Percentiles rank a stretch among this genome's conserved stretches.
These are phyloP conservation scores for Charaxes varanes DNA, from an alignment of 1,140 invertebrate species.

Conservation along the genomic window DNA sequence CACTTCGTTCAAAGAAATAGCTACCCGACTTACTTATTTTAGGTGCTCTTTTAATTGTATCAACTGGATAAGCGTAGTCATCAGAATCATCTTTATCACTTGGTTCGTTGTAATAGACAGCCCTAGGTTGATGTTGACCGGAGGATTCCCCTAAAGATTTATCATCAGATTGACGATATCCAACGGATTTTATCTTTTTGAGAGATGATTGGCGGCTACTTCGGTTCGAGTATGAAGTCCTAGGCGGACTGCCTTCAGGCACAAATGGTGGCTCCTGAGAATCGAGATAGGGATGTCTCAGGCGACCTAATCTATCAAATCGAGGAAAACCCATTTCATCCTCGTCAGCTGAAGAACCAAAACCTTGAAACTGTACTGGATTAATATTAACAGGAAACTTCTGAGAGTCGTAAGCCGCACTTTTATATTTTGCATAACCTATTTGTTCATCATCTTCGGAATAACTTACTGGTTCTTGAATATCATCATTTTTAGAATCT, in stretches of 20 bases:
- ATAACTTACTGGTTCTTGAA: slow-evolving; percentile 71
- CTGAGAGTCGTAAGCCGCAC: slow-evolving; percentile 47
- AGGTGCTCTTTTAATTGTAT: slow-evolving; percentile 71
- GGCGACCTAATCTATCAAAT: slow-evolving; percentile 74
- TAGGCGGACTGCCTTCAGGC: slow-evolving; percentile 54
- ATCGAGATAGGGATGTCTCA: slow-evolving; percentile 70
- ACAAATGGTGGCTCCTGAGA: slow-evolving; percentile 64
- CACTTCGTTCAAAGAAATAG: slow-evolving; percentile 59
- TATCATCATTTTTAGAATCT: slow-evolving; percentile 67
- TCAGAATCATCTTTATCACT: slow-evolving; percentile 68
- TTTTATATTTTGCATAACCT: slow-evolving; percentile 63
- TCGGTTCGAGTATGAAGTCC: slow-evolving; percentile 60
- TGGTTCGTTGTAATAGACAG: slow-evolving; percentile 49
- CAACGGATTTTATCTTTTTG: slow-evolving; percentile 46
- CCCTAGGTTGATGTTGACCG: slow-evolving; percentile 39
- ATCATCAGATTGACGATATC: slow-evolving; percentile 48
- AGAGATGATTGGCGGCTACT: slow-evolving; percentile 62
- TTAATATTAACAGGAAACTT: slow-evolving; percentile 61
- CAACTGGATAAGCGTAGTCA: slow-evolving; percentile 67
- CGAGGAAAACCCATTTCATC: slow-evolving; percentile 78
- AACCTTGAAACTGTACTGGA: slow-evolving; percentile 74
- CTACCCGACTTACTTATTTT: slow-evolving; percentile 60
- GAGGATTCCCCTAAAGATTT: slow-evolving; percentile 45
- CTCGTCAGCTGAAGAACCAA: slow-evolving; percentile 76
- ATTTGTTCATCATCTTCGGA: slow-evolving; percentile 72